Conservation (phyloP, 2,888 invertebrate genomes). For the Galerucella calmariensis region DNA sequence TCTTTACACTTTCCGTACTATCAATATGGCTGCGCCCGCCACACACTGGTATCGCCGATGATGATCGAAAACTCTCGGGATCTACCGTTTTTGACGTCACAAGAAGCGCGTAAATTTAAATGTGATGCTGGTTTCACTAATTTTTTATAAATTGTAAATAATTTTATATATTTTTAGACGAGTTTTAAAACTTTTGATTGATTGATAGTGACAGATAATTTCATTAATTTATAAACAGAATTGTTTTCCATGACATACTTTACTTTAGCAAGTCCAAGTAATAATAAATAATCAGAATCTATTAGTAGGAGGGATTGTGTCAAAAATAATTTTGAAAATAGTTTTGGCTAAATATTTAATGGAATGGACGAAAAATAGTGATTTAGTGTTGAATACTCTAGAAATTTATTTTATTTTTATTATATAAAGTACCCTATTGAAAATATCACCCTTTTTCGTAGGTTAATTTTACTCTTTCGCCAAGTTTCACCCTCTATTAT, state of each 20-base stretch:
- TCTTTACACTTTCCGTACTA: conserved; percentile 64
- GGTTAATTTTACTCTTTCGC: too few species aligned
- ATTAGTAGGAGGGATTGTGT: background rate
- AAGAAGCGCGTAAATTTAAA: conserved; percentile 48
- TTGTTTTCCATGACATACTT: conserved; percentile 50
- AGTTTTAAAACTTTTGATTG: conserved; percentile 40
- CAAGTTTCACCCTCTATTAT: too few species aligned
- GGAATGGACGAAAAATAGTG: too few species aligned
- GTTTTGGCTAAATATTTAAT: background rate
- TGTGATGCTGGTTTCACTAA: conserved; percentile 18
- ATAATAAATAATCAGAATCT: background rate
- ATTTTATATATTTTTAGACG: conserved; percentile 26
- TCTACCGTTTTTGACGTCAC: conserved; percentile 46
- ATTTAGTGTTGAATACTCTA: too few species aligned
- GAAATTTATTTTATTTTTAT: too few species aligned
- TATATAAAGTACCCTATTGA: too few species aligned
- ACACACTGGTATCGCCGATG: conserved; percentile 66
- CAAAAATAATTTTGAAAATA: background rate
- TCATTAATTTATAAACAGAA: conserved; percentile 49
- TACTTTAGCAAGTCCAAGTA: background rate
- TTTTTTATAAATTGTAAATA: conserved; percentile 24
- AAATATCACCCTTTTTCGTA: too few species aligned
- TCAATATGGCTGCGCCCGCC: conserved; percentile 83
- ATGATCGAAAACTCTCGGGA: conserved; percentile 48
- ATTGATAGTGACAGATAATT: conserved; percentile 47